These are phyloP conservation scores for Actenoides lindsayi DNA, from an alignment of 2,113 vertebrate species.

Conservation along the genomic window DNA sequence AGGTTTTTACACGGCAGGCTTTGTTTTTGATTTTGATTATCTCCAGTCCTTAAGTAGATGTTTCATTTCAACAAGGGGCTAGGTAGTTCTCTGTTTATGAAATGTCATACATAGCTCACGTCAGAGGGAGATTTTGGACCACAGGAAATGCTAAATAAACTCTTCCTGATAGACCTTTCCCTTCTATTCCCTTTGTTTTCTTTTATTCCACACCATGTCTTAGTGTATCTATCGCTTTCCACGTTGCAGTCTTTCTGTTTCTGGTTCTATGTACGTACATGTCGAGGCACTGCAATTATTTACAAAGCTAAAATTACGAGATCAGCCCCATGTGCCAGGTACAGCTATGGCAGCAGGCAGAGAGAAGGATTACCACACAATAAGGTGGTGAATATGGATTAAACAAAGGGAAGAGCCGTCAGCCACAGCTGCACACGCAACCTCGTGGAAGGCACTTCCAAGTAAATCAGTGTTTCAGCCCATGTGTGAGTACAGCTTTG, in stretches of 20 bases:
- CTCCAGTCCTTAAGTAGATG: neutral
- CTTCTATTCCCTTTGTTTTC: neutral
- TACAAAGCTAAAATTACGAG: neutral
- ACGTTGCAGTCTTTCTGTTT: neutral
- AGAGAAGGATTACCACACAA: neutral
- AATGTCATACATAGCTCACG: neutral
- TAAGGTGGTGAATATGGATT: neutral
- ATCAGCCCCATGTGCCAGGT: neutral
- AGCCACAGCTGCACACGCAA: neutral
- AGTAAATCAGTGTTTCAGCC: neutral
- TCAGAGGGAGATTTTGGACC: neutral
- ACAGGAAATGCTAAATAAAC: neutral
- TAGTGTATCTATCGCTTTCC: neutral
- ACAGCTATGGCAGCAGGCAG: neutral
- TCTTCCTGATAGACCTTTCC: neutral
- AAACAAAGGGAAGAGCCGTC: neutral
- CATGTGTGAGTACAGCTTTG: neutral
- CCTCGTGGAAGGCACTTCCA: neutral
- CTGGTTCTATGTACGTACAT: fast-evolving
- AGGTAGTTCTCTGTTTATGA: neutral
- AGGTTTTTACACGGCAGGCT: neutral
- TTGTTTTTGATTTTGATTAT: neutral
- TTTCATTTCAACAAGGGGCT: neutral
- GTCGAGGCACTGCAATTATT: neutral
- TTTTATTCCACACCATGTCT: neutral